Evolutionary conservation across 2,113 vertebrate genomes (phyloP), one percentile per base, ranked within the genome.

Genomic region (Mellivora capensis): DNA sequence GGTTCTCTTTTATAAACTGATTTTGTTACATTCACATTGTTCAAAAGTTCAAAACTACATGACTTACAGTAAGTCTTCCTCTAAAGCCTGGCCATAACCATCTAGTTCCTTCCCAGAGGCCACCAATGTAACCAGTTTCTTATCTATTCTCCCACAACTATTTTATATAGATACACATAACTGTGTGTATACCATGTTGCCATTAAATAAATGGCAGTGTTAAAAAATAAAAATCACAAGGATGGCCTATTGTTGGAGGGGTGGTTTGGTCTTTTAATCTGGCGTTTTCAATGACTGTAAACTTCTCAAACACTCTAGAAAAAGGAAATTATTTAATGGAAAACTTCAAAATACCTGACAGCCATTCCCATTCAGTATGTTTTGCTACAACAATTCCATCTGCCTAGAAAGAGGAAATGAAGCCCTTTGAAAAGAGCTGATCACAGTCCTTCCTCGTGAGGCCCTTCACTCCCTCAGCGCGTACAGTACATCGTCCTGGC

Each of bases 401-500:
- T 82, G 49, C 27, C 67, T 25, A 81, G 59, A 67, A 93, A 94
- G 93, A 82, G 21, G 39, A 91, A 91, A 49, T 18, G 15, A 15
- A 29, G 29, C 47, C 61, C 47, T 77, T 79, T 52, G 49, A 64
- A 87, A 94, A 82, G 12, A 57, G 71, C 77, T 74, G 91, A 29
- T 39, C 52, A 17, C 20, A 59, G 61, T 42, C 9, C 57, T 27
- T 57, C n/a, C 62, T 71, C 1, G 8, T 31, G 62, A 61, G 74
- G 76, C 4, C 14, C 57, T n/a, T 97, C 72, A 99, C 54, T 99
- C 98, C 98, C 99, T 99, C 87, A 99, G 98, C 0, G 99, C 99
- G 12, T 99, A 99, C 44, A 99, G 98, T 49, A 99, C 98, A 42
- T 99, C 99, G 0, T 99, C 99, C 98, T 99, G 99, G 98, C 99